Base-by-base conservation (phyloP, 2,113 vertebrate species). In the Oncorhynchus masou region DNA sequence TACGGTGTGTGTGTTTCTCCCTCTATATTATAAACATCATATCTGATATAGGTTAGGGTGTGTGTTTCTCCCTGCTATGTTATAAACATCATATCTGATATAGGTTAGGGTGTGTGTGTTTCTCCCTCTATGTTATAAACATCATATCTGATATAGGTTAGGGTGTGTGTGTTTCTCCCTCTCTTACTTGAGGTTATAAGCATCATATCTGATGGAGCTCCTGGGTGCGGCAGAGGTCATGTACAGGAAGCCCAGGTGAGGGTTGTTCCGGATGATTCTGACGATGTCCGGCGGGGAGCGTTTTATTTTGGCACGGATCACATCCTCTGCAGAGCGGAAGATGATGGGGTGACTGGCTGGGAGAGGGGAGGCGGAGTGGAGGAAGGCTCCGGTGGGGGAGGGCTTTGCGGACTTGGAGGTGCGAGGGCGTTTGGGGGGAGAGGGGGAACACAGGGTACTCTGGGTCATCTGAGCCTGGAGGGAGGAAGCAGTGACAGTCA, bases 231-330 rank as follows among this genome's bases (percentile, higher is more conserved):
- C 85, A 19, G 94, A 77, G 8, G 83, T 88, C 93, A 95, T 85
- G 82, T 95, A 95, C 39, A 95, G 90, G 83, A 94, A 95, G 51
- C 94, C 94, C 27, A 94, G 84, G 49, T 93, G 80, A 59, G 92
- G 91, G 68, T 94, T 95, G 75, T 90, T 91, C 65, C 70, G 83
- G 74, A 95, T 78, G 76, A 91, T 87, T 81, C 88, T 87, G 54
- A 91, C 78, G 39, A 95, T 94, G 77, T 95, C 75, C 34, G 88
- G 82, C 27, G 93, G 92, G 45, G 92, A 86, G 65, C 39, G 39
- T 54, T n/a, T n/a, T n/a, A 95, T 77, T 39, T 88, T 88, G 34
- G 92, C 91, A 70, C 83, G 88, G 65, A 94, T 67, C 9, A 95
- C 91, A 20, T 94, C 94, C 79, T 95, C 92, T 1, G 80, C 83